These are phyloP conservation scores for Lerema accius DNA, from an alignment of 1,140 invertebrate species.

Conservation along the genomic window DNA sequence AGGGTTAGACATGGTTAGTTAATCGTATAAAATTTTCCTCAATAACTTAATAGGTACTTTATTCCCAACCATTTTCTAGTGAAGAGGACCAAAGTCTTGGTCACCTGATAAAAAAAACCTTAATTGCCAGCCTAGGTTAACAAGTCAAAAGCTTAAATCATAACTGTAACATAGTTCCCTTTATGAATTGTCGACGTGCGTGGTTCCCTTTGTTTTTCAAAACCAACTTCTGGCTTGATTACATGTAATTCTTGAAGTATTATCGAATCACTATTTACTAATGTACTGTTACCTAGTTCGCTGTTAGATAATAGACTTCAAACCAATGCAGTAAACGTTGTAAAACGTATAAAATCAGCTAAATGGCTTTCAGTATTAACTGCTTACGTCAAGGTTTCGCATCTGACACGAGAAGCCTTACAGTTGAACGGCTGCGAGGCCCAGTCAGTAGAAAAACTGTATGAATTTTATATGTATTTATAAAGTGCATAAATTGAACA, in stretches of 20 bases:
- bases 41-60: too few relatives aligned
- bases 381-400: neutral
- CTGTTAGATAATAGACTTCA: neutral
- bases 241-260: neutral
- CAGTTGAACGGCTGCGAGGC: neutral
- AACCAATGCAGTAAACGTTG: neutral
- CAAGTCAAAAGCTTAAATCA: too few relatives aligned
- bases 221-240: too few relatives aligned
- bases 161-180: too few relatives aligned
- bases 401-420: slow-evolving; percentile 18
- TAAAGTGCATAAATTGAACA: too few relatives aligned
- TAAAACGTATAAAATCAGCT: slow-evolving; percentile 1
- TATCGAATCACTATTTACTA: neutral
- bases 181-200: too few relatives aligned
- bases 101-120: too few relatives aligned
- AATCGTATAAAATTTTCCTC: neutral
- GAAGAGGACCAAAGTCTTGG: too few relatives aligned
- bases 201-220: too few relatives aligned
- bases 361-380: slow-evolving; percentile 10
- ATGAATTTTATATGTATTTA: neutral
- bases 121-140: too few relatives aligned
- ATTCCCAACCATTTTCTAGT: too few relatives aligned
- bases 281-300: neutral
- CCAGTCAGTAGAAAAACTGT: neutral
- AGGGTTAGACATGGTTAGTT: neutral